Evolutionary conservation across 2,113 vertebrate genomes (phyloP).

Genomic region (Morone chrysops): DNA sequence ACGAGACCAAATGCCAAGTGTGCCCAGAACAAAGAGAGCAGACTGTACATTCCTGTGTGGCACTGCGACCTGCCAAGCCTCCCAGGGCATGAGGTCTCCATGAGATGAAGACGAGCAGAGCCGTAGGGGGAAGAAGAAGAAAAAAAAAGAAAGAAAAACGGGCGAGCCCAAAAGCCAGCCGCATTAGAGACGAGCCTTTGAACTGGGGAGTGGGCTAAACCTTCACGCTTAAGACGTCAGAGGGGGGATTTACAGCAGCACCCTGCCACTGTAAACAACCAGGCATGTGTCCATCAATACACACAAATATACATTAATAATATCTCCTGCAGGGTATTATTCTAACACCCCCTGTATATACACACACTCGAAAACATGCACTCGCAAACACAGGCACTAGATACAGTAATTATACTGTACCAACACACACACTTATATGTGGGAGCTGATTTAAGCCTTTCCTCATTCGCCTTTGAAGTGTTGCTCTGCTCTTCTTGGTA

Average conservation of each 20-base stretch:
- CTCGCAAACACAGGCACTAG: slow-evolving; percentile 21
- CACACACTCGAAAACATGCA: not conserved
- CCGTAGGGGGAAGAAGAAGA: not conserved
- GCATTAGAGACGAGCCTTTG: slow-evolving; percentile 72
- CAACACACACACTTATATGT: slow-evolving; percentile 6
- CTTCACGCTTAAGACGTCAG: slow-evolving; percentile 65
- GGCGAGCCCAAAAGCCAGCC: slow-evolving; percentile 20
- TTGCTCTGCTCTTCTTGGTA: slow-evolving; percentile 38
- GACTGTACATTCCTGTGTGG: slow-evolving; percentile 43
- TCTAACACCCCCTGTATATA: not conserved
- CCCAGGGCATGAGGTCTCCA: slow-evolving; percentile 45
- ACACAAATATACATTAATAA: slow-evolving; percentile 12
- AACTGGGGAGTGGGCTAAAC: slow-evolving; percentile 74
- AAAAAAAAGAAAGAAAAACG: not conserved
- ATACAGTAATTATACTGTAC: slow-evolving; percentile 29
- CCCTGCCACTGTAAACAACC: slow-evolving; percentile 56
- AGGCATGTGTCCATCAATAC: slow-evolving; percentile 27
- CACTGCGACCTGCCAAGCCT: slow-evolving; percentile 50
- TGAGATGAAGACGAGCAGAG: slow-evolving; percentile 47
- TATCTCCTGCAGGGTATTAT: slow-evolving; percentile 18
- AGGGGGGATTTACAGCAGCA: slow-evolving; percentile 63
- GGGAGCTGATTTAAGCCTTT: slow-evolving; percentile 52
- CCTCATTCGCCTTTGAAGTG: slow-evolving; percentile 65
- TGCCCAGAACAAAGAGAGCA: slow-evolving; percentile 42
- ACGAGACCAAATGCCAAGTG: slow-evolving; percentile 57